A percentile compares a stretch with the other conserved stretches of the same genome.
Conservation (phyloP, 2,888 invertebrate species). For the Morpho helenor region DNA sequence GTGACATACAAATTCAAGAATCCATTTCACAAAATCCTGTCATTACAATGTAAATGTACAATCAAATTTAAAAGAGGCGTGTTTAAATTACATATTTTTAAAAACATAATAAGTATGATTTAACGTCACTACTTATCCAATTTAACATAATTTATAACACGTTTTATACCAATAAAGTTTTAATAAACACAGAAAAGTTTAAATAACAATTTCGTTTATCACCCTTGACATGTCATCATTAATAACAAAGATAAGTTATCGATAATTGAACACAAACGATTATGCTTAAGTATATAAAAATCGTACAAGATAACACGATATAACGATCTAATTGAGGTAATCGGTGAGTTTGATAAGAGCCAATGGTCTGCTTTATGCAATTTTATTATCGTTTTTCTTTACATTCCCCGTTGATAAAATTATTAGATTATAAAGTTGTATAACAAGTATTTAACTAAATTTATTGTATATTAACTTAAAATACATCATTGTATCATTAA, state of each 20-base stretch:
- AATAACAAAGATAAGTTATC: constrained; percentile 25
- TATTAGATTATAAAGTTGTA: background rate
- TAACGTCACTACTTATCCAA: no score
- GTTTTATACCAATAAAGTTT: no score
- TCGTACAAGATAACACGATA: constrained; percentile 4
- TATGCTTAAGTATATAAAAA: constrained; percentile 2
- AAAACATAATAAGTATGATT: no score
- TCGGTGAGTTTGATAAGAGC: background rate
- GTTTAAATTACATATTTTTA: background rate
- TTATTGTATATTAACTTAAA: background rate
- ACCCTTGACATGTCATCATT: constrained; percentile 6
- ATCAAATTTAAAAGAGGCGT: background rate
- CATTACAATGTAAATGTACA: no score
- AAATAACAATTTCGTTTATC: constrained; percentile 8
- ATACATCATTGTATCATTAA: no score
- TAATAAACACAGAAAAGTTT: background rate
- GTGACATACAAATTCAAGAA: no score
- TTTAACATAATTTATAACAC: no score
- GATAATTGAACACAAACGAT: constrained; percentile 29
- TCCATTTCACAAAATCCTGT: no score
- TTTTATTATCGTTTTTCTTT: constrained; percentile 1
- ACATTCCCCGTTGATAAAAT: background rate
- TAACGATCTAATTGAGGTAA: constrained; percentile 5
- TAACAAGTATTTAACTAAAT: background rate
- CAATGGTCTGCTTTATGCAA: background rate